Percentiles rank a stretch among this genome's conserved stretches.
phyloP scores from a whole-genome alignment of 2,888 invertebrate species.

The Philaethria dido region DNA sequence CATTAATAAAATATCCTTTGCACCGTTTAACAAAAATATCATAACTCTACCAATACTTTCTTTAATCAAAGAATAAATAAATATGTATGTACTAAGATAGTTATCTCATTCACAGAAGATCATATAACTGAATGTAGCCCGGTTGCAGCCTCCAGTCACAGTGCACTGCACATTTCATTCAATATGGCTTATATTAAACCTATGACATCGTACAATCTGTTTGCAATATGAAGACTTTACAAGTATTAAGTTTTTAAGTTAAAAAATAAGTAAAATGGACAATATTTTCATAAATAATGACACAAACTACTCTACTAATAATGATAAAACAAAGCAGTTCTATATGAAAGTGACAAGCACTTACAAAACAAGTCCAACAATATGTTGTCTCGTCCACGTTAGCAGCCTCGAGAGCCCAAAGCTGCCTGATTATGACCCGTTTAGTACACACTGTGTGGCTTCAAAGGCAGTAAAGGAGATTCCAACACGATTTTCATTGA shows the following conservation, averaged over 20 bases:
- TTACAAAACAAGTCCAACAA: conserved; percentile 29
- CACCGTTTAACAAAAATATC: background rate
- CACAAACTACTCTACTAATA: background rate
- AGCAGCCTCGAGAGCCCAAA: background rate
- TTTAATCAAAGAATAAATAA: too few species aligned
- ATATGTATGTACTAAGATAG: background rate
- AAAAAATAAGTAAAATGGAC: conserved; percentile 8
- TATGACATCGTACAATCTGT: background rate
- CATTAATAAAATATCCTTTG: background rate
- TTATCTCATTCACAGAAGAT: background rate
- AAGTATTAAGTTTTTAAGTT: background rate
- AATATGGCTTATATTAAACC: background rate
- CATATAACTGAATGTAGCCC: background rate
- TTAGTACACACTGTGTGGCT: conserved; percentile 21
- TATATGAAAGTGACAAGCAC: background rate
- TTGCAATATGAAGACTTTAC: background rate
- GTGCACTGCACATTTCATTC: background rate
- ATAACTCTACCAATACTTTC: too few species aligned
- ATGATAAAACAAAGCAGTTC: background rate
- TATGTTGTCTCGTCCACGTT: conserved; percentile 41
- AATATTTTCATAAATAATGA: conserved; percentile 8
- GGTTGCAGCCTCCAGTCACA: background rate
- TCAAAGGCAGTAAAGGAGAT: conserved; percentile 15
- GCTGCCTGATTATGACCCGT: conserved; percentile 11
- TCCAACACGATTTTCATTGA: conserved; percentile 19